Percentiles rank a stretch among this genome's conserved stretches.
These are phyloP conservation scores for Anoplolepis gracilipes DNA, from an alignment of 1,140 invertebrate genomes.

Conservation along the genomic window DNA sequence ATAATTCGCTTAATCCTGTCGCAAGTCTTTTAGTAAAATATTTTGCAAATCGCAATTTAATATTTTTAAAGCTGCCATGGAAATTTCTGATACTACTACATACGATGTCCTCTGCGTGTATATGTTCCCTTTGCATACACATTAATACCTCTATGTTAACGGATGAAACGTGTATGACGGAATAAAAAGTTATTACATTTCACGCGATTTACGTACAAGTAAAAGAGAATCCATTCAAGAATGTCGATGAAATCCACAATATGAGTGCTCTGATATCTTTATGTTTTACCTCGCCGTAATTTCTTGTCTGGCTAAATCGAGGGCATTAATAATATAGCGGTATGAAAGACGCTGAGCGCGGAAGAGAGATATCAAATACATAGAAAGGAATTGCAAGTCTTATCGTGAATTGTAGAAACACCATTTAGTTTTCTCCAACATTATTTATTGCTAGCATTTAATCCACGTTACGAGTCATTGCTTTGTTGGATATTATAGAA, in stretches of 20 bases:
- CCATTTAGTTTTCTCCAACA: conserved; percentile 14
- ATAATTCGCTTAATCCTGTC: neutral
- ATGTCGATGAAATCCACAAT: conserved; percentile 38
- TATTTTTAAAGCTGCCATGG: neutral
- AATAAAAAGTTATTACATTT: conserved; percentile 40
- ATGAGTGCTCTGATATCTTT: neutral
- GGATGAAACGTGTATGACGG: neutral
- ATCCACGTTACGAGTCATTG: neutral
- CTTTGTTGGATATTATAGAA: conserved; percentile 44
- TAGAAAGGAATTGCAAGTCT: conserved; percentile 16
- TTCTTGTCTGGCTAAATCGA: conserved; percentile 39
- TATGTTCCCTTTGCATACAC: neutral
- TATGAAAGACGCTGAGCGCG: conserved; percentile 7
- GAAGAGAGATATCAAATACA: neutral
- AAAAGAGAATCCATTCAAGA: neutral
- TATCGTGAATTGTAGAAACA: conserved; percentile 20
- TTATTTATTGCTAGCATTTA: conserved; percentile 23
- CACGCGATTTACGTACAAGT: conserved; percentile 10
- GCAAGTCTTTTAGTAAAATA: neutral
- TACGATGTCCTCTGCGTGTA: neutral
- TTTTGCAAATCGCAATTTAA: neutral
- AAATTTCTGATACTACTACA: neutral
- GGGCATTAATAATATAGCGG: conserved; percentile 41
- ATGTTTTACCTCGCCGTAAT: neutral
- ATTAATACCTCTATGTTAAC: neutral